A percentile compares a stretch with the other conserved stretches of the same genome.
These are phyloP conservation scores for Macquaria australasica DNA, from an alignment of 2,113 vertebrate species.

Conservation along the genomic window DNA sequence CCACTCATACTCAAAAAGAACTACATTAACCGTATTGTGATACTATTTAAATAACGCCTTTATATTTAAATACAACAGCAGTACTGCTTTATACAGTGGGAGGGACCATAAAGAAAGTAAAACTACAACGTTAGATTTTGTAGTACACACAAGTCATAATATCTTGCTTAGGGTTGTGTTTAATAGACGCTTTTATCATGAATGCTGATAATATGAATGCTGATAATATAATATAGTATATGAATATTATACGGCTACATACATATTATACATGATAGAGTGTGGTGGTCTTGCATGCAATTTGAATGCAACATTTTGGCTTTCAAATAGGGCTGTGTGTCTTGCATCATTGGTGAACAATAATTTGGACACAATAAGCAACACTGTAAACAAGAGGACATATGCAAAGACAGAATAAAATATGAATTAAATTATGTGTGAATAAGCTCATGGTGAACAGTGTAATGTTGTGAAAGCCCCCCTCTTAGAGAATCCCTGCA, in stretches of 20 bases:
- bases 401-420: constrained; percentile 41
- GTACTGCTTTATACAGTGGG: too few relatives aligned
- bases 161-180: neutral
- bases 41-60: neutral
- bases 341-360: neutral
- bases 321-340: neutral
- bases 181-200: too few relatives aligned
- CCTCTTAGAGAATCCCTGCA: constrained; percentile 59
- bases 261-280: neutral
- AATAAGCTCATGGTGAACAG: constrained; percentile 70
- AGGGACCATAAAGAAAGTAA: neutral
- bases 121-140: neutral
- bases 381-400: neutral
- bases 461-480: constrained; percentile 75
- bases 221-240: too few relatives aligned
- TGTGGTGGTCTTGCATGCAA: neutral
- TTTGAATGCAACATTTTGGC: neutral
- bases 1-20: neutral
- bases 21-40: neutral
- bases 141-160: neutral
- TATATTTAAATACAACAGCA: too few relatives aligned
- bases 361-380: neutral
- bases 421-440: constrained; percentile 61
- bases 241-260: neutral
- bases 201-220: neutral